phyloP scores from a whole-genome alignment of 1,140 invertebrate genomes.

The Drosophila ironensis region DNA sequence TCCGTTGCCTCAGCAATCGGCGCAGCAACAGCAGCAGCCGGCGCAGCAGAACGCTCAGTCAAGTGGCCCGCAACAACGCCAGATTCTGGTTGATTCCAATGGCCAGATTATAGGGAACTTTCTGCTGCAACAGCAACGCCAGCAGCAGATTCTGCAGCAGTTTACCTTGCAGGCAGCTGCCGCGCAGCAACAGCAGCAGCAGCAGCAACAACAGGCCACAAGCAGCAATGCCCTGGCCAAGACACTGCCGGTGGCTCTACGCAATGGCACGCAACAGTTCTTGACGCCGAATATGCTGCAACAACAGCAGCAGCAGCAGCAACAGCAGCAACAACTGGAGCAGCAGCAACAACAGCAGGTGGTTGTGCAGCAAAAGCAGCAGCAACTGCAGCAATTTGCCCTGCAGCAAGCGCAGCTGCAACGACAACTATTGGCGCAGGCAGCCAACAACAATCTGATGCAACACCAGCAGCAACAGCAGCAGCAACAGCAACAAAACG shows the following conservation, averaged over 20 bases:
- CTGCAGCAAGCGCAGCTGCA: slow-evolving; percentile 67
- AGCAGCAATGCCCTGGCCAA: slow-evolving; percentile 59
- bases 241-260: slow-evolving; percentile 51
- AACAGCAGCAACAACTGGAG: slow-evolving; percentile 44
- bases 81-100: slow-evolving; percentile 76
- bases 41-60: slow-evolving; percentile 27
- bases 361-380: slow-evolving; percentile 60
- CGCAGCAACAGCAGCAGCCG: slow-evolving; percentile 29
- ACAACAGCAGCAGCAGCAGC: slow-evolving; percentile 53
- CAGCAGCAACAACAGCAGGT: slow-evolving; percentile 44
- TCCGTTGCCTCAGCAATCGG: slow-evolving; percentile 52
- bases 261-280: slow-evolving; percentile 65
- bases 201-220: slow-evolving; percentile 49
- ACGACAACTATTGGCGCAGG: slow-evolving; percentile 57
- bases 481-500: slow-evolving; percentile 58
- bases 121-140: slow-evolving; percentile 73
- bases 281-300: slow-evolving; percentile 51
- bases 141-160: slow-evolving; percentile 58
- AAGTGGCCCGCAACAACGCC: slow-evolving; percentile 52
- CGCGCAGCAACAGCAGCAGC: slow-evolving; percentile 47
- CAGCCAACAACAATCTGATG: slow-evolving; percentile 62
- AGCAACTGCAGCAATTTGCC: slow-evolving; percentile 67
- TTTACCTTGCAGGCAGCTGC: slow-evolving; percentile 59
- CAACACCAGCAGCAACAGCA: slow-evolving; percentile 80
- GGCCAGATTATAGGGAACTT: slow-evolving; percentile 80